phyloP scores from a whole-genome alignment of 2,113 vertebrate genomes.

The Tautogolabrus adspersus region DNA sequence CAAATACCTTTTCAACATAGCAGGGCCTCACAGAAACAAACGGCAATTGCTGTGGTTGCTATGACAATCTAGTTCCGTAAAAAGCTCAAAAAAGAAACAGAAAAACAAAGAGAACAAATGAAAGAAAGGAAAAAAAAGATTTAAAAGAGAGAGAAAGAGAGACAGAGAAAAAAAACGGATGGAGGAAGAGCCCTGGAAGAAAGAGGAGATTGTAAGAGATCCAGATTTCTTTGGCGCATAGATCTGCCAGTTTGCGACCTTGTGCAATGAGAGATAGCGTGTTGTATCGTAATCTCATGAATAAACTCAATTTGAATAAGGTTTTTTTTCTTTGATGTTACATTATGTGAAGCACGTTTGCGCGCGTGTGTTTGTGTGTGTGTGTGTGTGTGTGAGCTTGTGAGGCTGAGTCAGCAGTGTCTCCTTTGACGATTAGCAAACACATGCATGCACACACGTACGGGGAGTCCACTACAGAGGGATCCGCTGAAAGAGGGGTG shows the following conservation, averaged over 20 bases:
- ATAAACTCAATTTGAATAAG: constrained; percentile 63
- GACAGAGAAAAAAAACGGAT: background rate
- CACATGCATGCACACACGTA: constrained; percentile 16
- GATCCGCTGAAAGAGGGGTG: constrained; percentile 18
- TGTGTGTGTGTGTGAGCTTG: constrained; percentile 9
- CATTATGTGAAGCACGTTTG: constrained; percentile 30
- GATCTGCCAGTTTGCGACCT: constrained; percentile 47
- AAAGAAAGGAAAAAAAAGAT: background rate
- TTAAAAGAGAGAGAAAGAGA: background rate
- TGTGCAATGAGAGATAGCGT: constrained; percentile 44
- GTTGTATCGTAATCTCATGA: constrained; percentile 53
- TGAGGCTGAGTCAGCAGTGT: constrained; percentile 63
- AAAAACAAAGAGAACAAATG: constrained; percentile 14
- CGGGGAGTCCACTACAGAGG: background rate
- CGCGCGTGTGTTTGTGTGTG: no score
- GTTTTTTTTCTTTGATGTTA: constrained; percentile 26
- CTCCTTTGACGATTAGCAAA: constrained; percentile 44
- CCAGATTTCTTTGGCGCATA: constrained; percentile 38
- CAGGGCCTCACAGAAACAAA: constrained; percentile 18
- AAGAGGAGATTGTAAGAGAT: constrained; percentile 36
- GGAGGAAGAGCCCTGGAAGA: constrained; percentile 1
- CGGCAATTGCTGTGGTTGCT: constrained; percentile 39
- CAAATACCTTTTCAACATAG: constrained; percentile 44
- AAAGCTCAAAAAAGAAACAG: constrained; percentile 26
- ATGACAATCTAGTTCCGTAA: constrained; percentile 37